Evolutionary conservation across 2,888 invertebrate species (phyloP), one percentile per base, ranked within the genome.

Genomic region (Rhimphoctona megacephalus): DNA sequence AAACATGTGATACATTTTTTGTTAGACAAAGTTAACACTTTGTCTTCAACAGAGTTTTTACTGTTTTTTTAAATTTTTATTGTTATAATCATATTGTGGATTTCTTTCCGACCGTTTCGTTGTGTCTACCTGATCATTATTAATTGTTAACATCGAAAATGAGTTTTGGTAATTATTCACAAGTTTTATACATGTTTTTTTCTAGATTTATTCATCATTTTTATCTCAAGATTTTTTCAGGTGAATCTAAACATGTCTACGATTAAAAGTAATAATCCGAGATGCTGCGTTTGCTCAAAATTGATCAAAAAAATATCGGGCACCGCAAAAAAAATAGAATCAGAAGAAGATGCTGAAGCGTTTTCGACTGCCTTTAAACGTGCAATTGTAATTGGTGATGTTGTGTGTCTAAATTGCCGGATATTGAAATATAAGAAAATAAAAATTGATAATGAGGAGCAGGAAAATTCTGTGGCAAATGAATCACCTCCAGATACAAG

Each of bases 381-480:
- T 78, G 43, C 52, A 25, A 70, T 83, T 72, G 19, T 66, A 78
- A 78, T 72, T 46, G 83, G 83, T 83, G 83, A 83, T 83, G 22
- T 80, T 67, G 25, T 74, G 69, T 84, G 74, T 79, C 33, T 54
- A 11, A 17, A 49, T 70, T 84, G 80, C 25, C 81, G 49, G 61
- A 46, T 81, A 81, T 43, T 17, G 25, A 74, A 66, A 81, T 81
- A 64, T 74, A 79, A 84, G 25, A 84, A 80, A 84, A 80, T 9
- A 7, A 80, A 80, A 84, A n/a, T 72, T 78, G 7, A 9, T 9
- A 43, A 43, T 43, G 6, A 43, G 43, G 84, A 49, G 43, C 36
- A 39, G 67, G 36, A 8, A 22, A 8, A 69, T n/a, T 33, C 36
- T 43, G 39, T 36, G 43, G 6, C 11, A 49, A 49, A 52, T 52